Evolutionary conservation across 1,140 invertebrate genomes (phyloP).

Genomic region (Anastrepha ludens): DNA sequence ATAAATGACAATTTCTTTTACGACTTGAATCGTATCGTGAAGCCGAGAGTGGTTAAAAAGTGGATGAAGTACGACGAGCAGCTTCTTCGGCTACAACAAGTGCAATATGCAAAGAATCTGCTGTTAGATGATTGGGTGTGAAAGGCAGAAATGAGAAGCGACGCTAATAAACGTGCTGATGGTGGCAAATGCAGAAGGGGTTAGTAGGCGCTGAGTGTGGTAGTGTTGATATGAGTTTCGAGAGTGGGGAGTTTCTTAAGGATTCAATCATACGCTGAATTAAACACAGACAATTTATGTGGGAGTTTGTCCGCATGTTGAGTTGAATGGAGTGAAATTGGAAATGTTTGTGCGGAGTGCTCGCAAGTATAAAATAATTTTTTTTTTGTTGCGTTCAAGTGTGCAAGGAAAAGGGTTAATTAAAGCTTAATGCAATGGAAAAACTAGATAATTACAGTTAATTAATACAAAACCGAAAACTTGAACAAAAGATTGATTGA

Average conservation of each 20-base stretch:
- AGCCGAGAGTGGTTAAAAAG: background rate
- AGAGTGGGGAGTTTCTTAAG: background rate
- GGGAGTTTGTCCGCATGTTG: background rate
- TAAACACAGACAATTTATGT: conserved; percentile 27
- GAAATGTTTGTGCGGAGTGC: background rate
- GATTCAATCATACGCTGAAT: conserved; percentile 35
- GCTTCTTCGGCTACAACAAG: background rate
- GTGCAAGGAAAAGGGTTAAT: conserved; percentile 32
- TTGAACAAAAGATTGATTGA: conserved; percentile 39
- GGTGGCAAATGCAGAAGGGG: background rate
- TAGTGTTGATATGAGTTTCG: background rate
- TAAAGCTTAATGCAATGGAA: conserved; percentile 42
- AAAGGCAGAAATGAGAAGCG: background rate
- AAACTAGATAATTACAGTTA: conserved; percentile 51
- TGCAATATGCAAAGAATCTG: background rate
- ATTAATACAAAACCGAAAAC: conserved; percentile 41
- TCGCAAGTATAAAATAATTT: too few species aligned
- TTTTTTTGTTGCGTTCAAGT: background rate
- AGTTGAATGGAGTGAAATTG: background rate
- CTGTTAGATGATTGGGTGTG: background rate
- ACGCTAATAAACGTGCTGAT: background rate
- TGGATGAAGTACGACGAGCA: too few species aligned
- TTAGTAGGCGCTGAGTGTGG: background rate
- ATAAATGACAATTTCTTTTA: conserved; percentile 43
- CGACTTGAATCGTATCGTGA: background rate